Percentiles rank a stretch among this genome's conserved stretches.
Conservation (phyloP, 1,140 invertebrate species). For the Aporrectodea caliginosa region DNA sequence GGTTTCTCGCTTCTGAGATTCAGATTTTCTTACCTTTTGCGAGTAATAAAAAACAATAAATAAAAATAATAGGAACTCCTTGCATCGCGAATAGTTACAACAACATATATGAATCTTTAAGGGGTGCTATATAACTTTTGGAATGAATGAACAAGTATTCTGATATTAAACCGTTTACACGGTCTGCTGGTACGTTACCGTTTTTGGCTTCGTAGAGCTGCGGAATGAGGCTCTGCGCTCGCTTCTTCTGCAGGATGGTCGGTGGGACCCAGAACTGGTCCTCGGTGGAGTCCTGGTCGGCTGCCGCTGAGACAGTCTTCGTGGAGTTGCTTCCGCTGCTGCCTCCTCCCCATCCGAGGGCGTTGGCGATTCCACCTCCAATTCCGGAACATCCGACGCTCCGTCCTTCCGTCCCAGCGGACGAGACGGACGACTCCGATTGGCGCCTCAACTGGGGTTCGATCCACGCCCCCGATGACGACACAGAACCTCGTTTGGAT, state of each 20-base stretch:
- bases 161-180: too few relatives aligned
- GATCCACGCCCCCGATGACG: too few relatives aligned
- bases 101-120: too few relatives aligned
- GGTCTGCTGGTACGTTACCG: not conserved
- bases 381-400: not conserved
- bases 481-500: too few relatives aligned
- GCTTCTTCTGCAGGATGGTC: conserved; percentile 31
- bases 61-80: too few relatives aligned
- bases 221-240: conserved; percentile 33
- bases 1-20: too few relatives aligned
- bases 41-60: too few relatives aligned
- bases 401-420: too few relatives aligned
- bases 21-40: too few relatives aligned
- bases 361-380: not conserved
- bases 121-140: too few relatives aligned
- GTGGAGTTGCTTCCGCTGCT: not conserved
- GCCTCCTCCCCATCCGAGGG: not conserved
- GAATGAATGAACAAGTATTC: too few relatives aligned
- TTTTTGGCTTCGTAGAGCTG: not conserved
- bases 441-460: not conserved
- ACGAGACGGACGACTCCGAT: not conserved
- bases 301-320: not conserved
- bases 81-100: too few relatives aligned
- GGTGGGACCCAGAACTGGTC: conserved; percentile 39
- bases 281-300: not conserved